Base-by-base conservation (phyloP, 2,888 invertebrate genomes). In the Tachystola acroxantha region DNA sequence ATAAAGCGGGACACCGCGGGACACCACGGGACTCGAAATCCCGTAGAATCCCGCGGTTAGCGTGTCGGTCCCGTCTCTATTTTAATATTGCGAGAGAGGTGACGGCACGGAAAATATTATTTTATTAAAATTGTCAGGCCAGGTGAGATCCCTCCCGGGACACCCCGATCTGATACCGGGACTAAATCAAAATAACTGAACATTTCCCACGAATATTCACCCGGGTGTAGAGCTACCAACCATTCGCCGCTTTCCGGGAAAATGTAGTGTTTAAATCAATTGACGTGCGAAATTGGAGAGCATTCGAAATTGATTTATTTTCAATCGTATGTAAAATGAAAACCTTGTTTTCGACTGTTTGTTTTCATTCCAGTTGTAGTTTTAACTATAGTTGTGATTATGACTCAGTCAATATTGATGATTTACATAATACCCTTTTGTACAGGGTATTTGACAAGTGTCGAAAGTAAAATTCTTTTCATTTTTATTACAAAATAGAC, bases 121-220 rank as follows among this genome's bases (percentile, higher is more conserved):
- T 72, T 68, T 73, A 75, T 74, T 74, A 76, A 75, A 74, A 72
- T 63, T 61, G 66, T 67, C 65, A 53, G 51, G 59, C 43, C 65
- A 72, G 72, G 72, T 72, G 71, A 63, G 56, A 50, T 53, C 53
- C 48, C 53, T 36, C 42, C 36, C 53, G 55, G 50, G 43, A 32
- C 37, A 40, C 42, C 27, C 43, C 40, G 58, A 55, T 53, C 58
- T 59, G 69, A 67, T 62, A 57, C 59, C 24, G 26, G 32, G 57
- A 42, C 59, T 66, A 68, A 66, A 72, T 73, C 70, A 74, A 71
- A 77, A 76, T 75, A 72, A 64, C 68, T 58, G 69, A 68, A 68
- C 66, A 65, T 63, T 72, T 65, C 61, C 41, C 16, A 24, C 36
- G 53, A 57, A 66, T 65, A 73, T 69, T 66, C 70, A 64, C 53